phyloP scores from a whole-genome alignment of 1,140 invertebrate species.

The Drosophila hydei region DNA sequence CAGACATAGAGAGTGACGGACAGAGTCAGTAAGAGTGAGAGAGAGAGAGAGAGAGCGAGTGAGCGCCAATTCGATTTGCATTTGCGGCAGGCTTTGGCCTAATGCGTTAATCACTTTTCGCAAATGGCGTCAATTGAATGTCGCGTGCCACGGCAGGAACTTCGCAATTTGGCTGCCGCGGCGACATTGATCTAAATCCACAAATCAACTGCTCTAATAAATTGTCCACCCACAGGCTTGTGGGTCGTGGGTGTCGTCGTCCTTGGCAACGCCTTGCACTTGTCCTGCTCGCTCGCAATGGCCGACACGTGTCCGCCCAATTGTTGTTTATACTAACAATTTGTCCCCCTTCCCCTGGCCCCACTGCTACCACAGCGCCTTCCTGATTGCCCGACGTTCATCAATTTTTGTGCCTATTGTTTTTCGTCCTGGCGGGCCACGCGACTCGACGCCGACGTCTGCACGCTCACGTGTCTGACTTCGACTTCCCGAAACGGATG shows the following conservation, averaged over 20 bases:
- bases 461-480: conserved; percentile 64
- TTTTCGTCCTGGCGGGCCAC: conserved; percentile 54
- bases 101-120: conserved; percentile 80
- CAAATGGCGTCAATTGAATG: conserved; percentile 74
- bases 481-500: conserved; percentile 34
- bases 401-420: conserved; percentile 63
- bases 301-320: conserved; percentile 76
- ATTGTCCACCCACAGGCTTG: conserved; percentile 58
- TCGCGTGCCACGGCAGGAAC: conserved; percentile 70
- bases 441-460: conserved; percentile 55
- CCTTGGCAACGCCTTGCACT: conserved; percentile 73
- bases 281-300: conserved; percentile 61
- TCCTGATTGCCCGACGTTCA: conserved; percentile 71
- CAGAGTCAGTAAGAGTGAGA: background rate
- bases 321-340: conserved; percentile 84
- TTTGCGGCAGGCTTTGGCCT: conserved; percentile 22
- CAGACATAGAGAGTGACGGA: background rate
- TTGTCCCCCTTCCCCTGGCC: conserved; percentile 74
- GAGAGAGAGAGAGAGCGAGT: background rate
- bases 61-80: conserved; percentile 71
- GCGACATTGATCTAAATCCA: conserved; percentile 57
- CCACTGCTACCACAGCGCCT: conserved; percentile 7
- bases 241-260: conserved; percentile 2
- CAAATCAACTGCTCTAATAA: conserved; percentile 76
- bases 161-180: conserved; percentile 53